Conservation (phyloP, 2,888 invertebrate genomes). For the Xylota sylvarum region DNA sequence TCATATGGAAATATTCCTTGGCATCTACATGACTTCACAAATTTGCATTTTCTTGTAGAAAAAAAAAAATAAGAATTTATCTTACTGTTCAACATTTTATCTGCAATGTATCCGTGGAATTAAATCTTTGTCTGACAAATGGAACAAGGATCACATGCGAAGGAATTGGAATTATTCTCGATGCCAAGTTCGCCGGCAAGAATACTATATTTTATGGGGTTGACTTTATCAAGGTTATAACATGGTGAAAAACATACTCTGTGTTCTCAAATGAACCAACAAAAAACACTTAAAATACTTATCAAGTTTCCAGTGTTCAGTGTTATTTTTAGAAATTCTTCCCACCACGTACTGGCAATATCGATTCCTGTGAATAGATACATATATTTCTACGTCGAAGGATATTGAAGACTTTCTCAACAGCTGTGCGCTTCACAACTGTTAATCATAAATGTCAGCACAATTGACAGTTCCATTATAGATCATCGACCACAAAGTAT, state of each 20-base stretch:
- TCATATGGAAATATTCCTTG: constrained; percentile 13
- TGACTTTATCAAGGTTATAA: neutral
- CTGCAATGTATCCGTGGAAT: constrained; percentile 7
- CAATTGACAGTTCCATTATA: constrained; percentile 61
- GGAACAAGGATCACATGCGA: neutral
- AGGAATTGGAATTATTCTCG: too few species aligned
- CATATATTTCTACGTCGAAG: constrained; percentile 6
- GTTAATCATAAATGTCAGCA: constrained; percentile 56
- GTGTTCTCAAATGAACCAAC: neutral
- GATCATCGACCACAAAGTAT: constrained; percentile 51
- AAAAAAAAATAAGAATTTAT: constrained; percentile 5
- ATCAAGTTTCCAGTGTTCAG: neutral
- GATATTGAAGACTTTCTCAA: constrained; percentile 27
- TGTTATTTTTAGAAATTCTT: neutral
- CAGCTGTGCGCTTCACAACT: constrained; percentile 22
- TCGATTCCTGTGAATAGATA: neutral
- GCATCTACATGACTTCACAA: constrained; percentile 12
- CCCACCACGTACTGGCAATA: neutral
- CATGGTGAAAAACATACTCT: neutral
- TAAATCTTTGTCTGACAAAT: constrained; percentile 1
- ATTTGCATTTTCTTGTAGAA: constrained; percentile 9
- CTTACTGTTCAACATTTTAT: constrained; percentile 8
- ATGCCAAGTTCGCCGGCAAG: neutral
- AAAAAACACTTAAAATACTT: neutral
- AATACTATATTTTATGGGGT: neutral